Evolutionary conservation across 2,888 invertebrate genomes (phyloP), one percentile per base, ranked within the genome.

Genomic region (Alitta virens): DNA sequence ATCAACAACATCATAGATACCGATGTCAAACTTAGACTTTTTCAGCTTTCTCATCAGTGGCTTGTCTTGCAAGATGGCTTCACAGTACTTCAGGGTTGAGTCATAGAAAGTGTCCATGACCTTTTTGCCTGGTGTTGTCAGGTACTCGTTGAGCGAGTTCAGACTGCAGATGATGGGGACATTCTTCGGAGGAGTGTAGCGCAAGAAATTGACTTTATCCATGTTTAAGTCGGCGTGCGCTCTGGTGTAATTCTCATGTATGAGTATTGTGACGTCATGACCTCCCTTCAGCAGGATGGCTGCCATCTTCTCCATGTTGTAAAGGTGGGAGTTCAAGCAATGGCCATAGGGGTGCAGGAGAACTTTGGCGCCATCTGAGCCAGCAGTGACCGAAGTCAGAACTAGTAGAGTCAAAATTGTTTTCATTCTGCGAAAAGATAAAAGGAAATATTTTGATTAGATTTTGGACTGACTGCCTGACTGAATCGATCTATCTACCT

Each of bases 1-100:
- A 53, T 65, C 65, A 3, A 65, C 65, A 0, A 57, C 60, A 40
- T 65, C 65, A 24, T 56, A 63, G 51, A 65, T 56, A 1, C 63
- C 65, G 18, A 65, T 23, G 49, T 65, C 57, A 38, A 46, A 65
- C 27, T 40, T 27, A 18, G 24, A 25, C 1, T 12, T 14, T 33
- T 58, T 59, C 3, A 65, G 38, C 25, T 42, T 38, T 26, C 50
- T 23, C 56, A 65, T 21, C 12, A 63, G 12, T 1, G 27, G 9
- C 14, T 38, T 38, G 18, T 65, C 50, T 26, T 16, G 1, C 3
- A 65, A 40, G 16, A 65, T 40, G 2, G 52, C 49, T 26, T 63
- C 60, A 46, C 65, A 65, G 49, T 38, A 62, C 1, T 14, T 14
- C 23, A 56, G 27, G 18, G 63, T 63, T 1, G 60, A 60, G 18